Evolutionary conservation across 2,888 invertebrate species (phyloP), one percentile per base, ranked within the genome.

Genomic region (Drosophila acutilabella): DNA sequence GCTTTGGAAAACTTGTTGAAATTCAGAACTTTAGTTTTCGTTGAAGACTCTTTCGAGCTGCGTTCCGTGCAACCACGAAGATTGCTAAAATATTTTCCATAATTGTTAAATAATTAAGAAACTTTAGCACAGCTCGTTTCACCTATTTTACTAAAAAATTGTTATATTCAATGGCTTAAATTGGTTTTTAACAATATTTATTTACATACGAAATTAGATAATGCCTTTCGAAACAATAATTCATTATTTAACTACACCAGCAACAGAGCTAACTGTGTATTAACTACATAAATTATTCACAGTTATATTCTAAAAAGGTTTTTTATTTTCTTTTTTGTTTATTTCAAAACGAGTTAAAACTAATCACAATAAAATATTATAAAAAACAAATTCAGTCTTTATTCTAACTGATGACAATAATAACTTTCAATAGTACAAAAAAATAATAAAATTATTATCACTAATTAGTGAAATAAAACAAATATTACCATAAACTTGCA

Each of bases 401-500:
- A n/a, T n/a, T n/a, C 33, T 33, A 11, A 11, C 11, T 23, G 6
- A 5, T 23, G 23, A 23, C 23, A 6, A 23, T 3, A 33, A 33
- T 11, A 11, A 4, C 20, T 20, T 20, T 20, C 20, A 20, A 20
- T 20, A 0, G 4, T 4, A 20, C 20, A 20, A 11, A 33, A 10
- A 11, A 11, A 11, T 20, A 36, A 8, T 42, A n/a, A n/a, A 54
- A n/a, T 33, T 56, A 44, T 56, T 20, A 36, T 44, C 8, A 33
- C 44, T 44, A 44, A 56, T 56, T 44, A 44, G 54, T 33, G 14
- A 20, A 44, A 14, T 1, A 11, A 56, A 56, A 44, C 54, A 54
- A 54, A 44, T 36, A 18, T 20, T 11, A 6, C 10, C 8, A 44
- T 44, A 1, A 33, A 23, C 20, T 14, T 36, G 30, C 14, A 6